Evolutionary conservation across 2,797 vertebrate genomes (phyloP), one percentile per base, ranked within the genome.

Genomic region (Sardinella longiceps): DNA sequence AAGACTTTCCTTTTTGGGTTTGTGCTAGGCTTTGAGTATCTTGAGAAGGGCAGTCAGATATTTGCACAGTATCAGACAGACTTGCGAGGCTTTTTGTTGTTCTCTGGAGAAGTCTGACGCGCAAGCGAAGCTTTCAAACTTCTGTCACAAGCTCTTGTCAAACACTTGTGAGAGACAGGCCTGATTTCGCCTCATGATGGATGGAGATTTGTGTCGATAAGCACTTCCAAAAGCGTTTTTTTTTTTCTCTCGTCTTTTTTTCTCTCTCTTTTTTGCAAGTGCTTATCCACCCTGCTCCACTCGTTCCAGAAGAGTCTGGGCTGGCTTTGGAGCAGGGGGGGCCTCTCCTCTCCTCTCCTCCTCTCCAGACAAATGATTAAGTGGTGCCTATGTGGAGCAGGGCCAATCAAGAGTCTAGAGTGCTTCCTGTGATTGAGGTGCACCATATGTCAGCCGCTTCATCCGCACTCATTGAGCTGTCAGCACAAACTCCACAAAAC

Each of bases 401-500:
- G 50, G 86, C 88, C 85, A 88, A 90, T 89, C 88, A 88, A 12
- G 46, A 48, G 86, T 66, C 86, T 63, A 45, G 82, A 87, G 87
- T 56, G 88, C 84, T 85, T 91, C 80, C 84, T 88, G 86, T 87
- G 88, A 91, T 90, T 91, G 87, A 63, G 86, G 70, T 45, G 84
- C 48, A 84, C 85, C 85, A 88, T 87, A 83, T 86, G 85, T 87
- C 86, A 87, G 86, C 84, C 85, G 80, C 86, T 28, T 89, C 89
- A 90, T 88, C 87, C 82, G 9, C 86, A 87, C 85, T 85, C 82
- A 86, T 84, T 84, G 37, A 82, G 51, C 18, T 58, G n/a, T 66
- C 60, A 66, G 60, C 60, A 10, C 28, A 66, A 70, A 33, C 63
- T 70, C 30, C 12, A 15, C 2, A 70, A 70, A 2, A 12, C 5